Evolutionary conservation across 2,113 vertebrate species (phyloP).

Genomic region (Bothrops jararaca): DNA sequence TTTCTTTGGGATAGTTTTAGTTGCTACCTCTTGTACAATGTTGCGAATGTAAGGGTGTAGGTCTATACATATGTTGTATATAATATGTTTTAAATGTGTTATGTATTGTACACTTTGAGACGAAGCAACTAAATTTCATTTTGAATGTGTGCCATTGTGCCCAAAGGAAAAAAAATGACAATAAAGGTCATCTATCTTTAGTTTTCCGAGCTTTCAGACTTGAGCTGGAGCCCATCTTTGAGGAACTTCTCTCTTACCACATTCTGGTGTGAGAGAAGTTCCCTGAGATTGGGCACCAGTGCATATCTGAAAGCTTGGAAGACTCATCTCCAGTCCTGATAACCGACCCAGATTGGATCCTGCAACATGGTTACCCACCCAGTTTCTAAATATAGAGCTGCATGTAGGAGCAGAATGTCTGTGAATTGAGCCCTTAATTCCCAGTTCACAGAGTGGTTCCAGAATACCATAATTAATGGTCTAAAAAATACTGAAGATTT

Average conservation of each 20-base stretch:
- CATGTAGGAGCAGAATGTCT: neutral
- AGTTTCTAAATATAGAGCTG: neutral
- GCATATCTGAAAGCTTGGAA: neutral
- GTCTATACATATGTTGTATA: too few relatives aligned
- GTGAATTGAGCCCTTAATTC: neutral
- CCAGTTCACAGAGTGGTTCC: neutral
- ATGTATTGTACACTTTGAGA: too few relatives aligned
- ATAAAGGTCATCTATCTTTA: neutral
- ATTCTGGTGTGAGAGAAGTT: neutral
- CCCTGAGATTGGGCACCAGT: neutral
- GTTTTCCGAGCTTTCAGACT: neutral
- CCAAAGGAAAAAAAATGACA: too few relatives aligned
- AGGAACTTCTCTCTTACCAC: neutral
- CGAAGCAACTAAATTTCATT: too few relatives aligned
- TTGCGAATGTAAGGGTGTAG: too few relatives aligned
- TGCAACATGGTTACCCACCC: neutral
- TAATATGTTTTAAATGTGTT: too few relatives aligned
- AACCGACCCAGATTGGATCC: neutral
- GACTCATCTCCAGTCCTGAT: neutral
- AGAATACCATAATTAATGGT: neutral
- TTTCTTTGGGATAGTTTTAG: too few relatives aligned
- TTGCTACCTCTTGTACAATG: too few relatives aligned
- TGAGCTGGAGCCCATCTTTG: neutral
- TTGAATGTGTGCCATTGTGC: too few relatives aligned
- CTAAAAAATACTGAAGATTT: neutral